Evolutionary conservation across 1,140 invertebrate genomes (phyloP).

Genomic region (Tetraneura akinire): DNA sequence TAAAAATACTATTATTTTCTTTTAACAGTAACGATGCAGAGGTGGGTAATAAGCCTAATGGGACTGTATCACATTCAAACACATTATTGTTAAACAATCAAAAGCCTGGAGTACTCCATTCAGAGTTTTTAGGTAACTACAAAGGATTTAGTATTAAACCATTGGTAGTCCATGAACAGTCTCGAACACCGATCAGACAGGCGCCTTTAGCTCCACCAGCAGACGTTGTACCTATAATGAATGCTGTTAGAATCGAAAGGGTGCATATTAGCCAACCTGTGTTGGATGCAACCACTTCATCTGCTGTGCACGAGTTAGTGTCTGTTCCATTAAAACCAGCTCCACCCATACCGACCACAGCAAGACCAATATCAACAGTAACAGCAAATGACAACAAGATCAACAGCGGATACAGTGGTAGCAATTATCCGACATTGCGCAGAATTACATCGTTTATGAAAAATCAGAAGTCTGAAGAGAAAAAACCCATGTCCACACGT

Average conservation of each 20-base stretch:
- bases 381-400: conserved; percentile 60
- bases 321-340: conserved; percentile 54
- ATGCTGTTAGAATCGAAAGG: conserved; percentile 59
- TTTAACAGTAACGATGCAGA: conserved; percentile 32
- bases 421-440: conserved; percentile 61
- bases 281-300: conserved; percentile 72
- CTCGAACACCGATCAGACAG: conserved; percentile 4
- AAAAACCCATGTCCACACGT: not conserved
- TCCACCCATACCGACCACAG: conserved; percentile 58
- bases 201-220: conserved; percentile 15
- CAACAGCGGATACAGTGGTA: conserved; percentile 58
- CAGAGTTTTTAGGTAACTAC: conserved; percentile 77
- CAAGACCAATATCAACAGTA: conserved; percentile 57
- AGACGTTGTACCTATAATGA: not conserved
- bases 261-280: conserved; percentile 79
- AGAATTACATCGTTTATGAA: conserved; percentile 76
- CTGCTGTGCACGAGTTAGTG: conserved; percentile 70
- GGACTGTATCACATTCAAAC: conserved; percentile 15
- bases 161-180: conserved; percentile 56
- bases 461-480: conserved; percentile 57
- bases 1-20: conserved; percentile 15
- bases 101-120: not conserved
- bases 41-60: conserved; percentile 1
- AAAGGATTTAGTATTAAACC: conserved; percentile 80
- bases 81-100: conserved; percentile 7